phyloP scores from a whole-genome alignment of 2,113 vertebrate genomes.

The Lophura nycthemera region DNA sequence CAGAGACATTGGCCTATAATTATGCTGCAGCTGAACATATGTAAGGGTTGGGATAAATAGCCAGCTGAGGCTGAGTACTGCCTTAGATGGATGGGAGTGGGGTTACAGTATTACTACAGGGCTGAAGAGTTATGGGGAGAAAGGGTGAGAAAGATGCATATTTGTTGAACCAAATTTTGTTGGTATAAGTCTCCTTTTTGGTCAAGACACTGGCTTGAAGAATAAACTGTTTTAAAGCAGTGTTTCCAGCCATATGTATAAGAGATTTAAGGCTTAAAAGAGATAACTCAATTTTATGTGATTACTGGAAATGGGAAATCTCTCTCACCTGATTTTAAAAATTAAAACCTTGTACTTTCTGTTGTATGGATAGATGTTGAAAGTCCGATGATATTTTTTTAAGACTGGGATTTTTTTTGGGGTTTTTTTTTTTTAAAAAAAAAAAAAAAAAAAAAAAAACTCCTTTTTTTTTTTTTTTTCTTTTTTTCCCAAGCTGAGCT shows the following conservation, averaged over 20 bases:
- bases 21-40: not conserved
- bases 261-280: not conserved
- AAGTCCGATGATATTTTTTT: not conserved
- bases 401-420: too few species aligned
- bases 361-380: fast-evolving
- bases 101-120: not conserved
- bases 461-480: too few species aligned
- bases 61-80: not conserved
- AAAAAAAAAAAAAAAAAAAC: too few species aligned
- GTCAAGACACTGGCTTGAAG: not conserved
- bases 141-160: fast-evolving
- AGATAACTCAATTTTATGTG: not conserved
- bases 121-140: not conserved
- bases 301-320: not conserved
- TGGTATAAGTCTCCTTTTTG: not conserved
- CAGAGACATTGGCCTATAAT: not conserved
- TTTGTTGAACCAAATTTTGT: not conserved
- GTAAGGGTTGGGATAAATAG: not conserved
- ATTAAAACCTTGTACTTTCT: not conserved
- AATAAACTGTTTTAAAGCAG: not conserved
- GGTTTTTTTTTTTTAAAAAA: too few species aligned
- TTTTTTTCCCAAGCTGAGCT: not conserved
- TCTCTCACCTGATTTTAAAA: not conserved
- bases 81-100: not conserved
- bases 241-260: not conserved